Percentiles rank a stretch among this genome's conserved stretches.
phyloP scores from a whole-genome alignment of 2,797 vertebrate species.

The Diplodus sargus region DNA sequence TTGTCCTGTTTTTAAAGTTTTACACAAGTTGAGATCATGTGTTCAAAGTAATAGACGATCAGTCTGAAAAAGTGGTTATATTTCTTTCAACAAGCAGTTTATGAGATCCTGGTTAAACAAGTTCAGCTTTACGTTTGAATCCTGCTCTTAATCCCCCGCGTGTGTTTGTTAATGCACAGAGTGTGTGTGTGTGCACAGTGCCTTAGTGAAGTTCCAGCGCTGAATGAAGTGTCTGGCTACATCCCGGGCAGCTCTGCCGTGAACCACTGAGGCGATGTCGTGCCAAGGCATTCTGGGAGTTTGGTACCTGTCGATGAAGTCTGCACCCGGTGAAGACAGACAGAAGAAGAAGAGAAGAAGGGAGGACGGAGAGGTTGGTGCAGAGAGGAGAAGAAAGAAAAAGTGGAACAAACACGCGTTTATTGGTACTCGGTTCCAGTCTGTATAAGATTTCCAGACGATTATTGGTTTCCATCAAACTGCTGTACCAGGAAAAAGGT shows the following conservation, averaged over 20 bases:
- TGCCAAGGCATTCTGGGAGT: constrained; percentile 99
- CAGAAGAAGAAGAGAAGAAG: no score
- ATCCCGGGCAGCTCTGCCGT: constrained; percentile 92
- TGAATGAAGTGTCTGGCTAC: constrained; percentile 97
- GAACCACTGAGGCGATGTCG: constrained; percentile 93
- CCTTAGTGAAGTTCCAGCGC: constrained; percentile 99
- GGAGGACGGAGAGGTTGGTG: not conserved
- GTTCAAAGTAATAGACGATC: not conserved
- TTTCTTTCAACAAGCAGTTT: not conserved
- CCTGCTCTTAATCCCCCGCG: not conserved
- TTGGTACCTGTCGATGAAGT: constrained; percentile 96
- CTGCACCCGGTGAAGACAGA: constrained; percentile 67
- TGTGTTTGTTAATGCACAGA: not conserved
- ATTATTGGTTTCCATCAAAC: constrained; percentile 34
- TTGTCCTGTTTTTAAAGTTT: constrained; percentile 1
- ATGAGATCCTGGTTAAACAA: not conserved
- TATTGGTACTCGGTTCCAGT: not conserved
- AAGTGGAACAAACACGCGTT: not conserved
- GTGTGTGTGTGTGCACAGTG: constrained; percentile 41
- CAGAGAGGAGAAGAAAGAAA: not conserved
- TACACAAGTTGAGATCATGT: no score
- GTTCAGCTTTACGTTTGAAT: constrained; percentile 4
- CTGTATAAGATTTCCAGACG: constrained; percentile 5
- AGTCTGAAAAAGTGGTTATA: not conserved
- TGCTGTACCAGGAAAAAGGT: not conserved